These are phyloP conservation scores for Brassicogethes aeneus DNA, from an alignment of 2,888 invertebrate species.

Conservation along the genomic window DNA sequence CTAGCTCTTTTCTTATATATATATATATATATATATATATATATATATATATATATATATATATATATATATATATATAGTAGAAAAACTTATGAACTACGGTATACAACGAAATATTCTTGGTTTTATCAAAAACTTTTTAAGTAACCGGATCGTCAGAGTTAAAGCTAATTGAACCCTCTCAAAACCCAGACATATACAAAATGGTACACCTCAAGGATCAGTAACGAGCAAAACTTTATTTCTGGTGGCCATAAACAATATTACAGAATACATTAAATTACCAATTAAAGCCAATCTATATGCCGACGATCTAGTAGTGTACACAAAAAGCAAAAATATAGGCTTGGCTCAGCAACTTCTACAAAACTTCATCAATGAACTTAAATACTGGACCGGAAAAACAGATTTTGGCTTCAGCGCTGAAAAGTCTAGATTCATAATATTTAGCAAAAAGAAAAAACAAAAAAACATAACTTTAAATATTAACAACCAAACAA, in stretches of 20 bases:
- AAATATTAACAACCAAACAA: too few species aligned
- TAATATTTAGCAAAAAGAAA: too few species aligned
- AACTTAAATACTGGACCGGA: neutral
- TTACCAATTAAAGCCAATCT: neutral
- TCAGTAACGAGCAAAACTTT: neutral
- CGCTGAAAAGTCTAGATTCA: neutral
- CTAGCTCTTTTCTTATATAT: too few species aligned
- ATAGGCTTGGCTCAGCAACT: neutral
- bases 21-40: too few species aligned
- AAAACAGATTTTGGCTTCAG: neutral
- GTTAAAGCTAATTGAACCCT: conserved; percentile 1
- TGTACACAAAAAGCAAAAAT: neutral
- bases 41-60: too few species aligned
- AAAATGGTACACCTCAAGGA: too few species aligned
- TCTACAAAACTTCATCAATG: neutral
- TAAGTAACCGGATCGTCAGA: too few species aligned
- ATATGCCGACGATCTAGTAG: neutral
- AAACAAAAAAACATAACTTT: too few species aligned
- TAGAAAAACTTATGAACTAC: too few species aligned
- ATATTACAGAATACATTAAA: neutral
- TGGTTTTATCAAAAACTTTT: too few species aligned
- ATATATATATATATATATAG: too few species aligned
- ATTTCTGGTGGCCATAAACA: neutral
- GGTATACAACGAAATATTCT: too few species aligned
- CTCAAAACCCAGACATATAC: neutral